Percentiles rank a stretch among this genome's conserved stretches.
phyloP scores from a whole-genome alignment of 2,888 invertebrate species.

The Trimorus sp. region DNA sequence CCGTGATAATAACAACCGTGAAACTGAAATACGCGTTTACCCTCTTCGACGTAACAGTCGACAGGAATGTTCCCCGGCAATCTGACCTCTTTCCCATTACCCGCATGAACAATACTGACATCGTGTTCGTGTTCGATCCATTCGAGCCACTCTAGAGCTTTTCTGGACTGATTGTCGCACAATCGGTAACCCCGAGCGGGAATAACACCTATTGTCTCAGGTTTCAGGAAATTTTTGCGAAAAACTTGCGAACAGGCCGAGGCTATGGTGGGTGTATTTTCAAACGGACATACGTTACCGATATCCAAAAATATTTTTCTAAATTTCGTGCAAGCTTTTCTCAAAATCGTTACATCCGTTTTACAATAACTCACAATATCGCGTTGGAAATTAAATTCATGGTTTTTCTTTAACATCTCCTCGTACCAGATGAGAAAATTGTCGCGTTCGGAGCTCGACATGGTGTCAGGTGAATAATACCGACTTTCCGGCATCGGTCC shows the following conservation, averaged over 20 bases:
- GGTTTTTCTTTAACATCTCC: constrained; percentile 31
- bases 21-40: too few species aligned
- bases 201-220: constrained; percentile 70
- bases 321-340: constrained; percentile 62
- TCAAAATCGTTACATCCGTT: too few species aligned
- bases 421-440: constrained; percentile 22
- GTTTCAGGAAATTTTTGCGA: constrained; percentile 68
- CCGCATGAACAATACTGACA: constrained; percentile 20
- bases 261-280: constrained; percentile 62
- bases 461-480: constrained; percentile 23
- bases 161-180: constrained; percentile 69
- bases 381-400: constrained; percentile 59
- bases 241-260: constrained; percentile 67
- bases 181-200: constrained; percentile 70
- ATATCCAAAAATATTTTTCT: constrained; percentile 58
- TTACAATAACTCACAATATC: constrained; percentile 65
- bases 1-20: constrained; percentile 44
- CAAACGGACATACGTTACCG: constrained; percentile 65
- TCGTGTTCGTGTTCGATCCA: neutral
- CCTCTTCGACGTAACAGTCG: constrained; percentile 34
- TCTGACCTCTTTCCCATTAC: constrained; percentile 19
- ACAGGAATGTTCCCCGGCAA: constrained; percentile 20
- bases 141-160: constrained; percentile 65
- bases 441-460: constrained; percentile 54
- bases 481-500: too few species aligned